A percentile compares a stretch with the other conserved stretches of the same genome.
phyloP scores from a whole-genome alignment of 2,113 vertebrate genomes.

The Synchiropus splendidus region DNA sequence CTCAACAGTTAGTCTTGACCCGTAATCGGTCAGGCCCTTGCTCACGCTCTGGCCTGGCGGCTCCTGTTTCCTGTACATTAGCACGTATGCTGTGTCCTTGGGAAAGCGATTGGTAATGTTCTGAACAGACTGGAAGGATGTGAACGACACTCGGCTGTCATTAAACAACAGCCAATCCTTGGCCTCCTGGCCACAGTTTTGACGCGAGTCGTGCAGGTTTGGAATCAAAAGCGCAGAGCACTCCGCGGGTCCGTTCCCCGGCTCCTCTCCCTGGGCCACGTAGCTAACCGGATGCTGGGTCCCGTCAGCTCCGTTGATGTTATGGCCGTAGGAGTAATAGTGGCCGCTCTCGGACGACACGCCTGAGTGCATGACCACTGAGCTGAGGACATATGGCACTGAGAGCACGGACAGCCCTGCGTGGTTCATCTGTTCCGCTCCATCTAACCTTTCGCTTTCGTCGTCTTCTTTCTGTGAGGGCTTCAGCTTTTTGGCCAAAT shows the following conservation, averaged over 20 bases:
- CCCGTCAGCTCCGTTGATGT: slow-evolving; percentile 68
- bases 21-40: slow-evolving; percentile 46
- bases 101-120: slow-evolving; percentile 95
- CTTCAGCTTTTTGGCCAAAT: slow-evolving; percentile 92
- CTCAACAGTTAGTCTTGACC: slow-evolving; percentile 76
- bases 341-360: slow-evolving; percentile 95
- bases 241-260: slow-evolving; percentile 36
- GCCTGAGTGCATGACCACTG: slow-evolving; percentile 97
- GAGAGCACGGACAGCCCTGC: slow-evolving; percentile 38
- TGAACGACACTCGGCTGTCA: slow-evolving; percentile 94
- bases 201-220: slow-evolving; percentile 45
- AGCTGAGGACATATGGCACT: slow-evolving; percentile 81
- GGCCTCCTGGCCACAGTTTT: slow-evolving; percentile 53
- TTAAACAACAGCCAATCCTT: slow-evolving; percentile 97
- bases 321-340: slow-evolving; percentile 92
- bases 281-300: slow-evolving; percentile 35
- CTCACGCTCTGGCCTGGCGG: slow-evolving; percentile 42
- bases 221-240: slow-evolving; percentile 43
- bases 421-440: slow-evolving; percentile 27
- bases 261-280: slow-evolving; percentile 52
- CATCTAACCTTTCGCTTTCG: slow-evolving; percentile 32
- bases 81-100: slow-evolving; percentile 95
- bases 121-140: slow-evolving; percentile 92
- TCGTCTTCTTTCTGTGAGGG: slow-evolving; percentile 80
- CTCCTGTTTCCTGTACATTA: slow-evolving; percentile 90